Percentiles rank a stretch among this genome's conserved stretches.
Conservation (phyloP, 2,113 vertebrate species). For the Tragelaphus imberbis region DNA sequence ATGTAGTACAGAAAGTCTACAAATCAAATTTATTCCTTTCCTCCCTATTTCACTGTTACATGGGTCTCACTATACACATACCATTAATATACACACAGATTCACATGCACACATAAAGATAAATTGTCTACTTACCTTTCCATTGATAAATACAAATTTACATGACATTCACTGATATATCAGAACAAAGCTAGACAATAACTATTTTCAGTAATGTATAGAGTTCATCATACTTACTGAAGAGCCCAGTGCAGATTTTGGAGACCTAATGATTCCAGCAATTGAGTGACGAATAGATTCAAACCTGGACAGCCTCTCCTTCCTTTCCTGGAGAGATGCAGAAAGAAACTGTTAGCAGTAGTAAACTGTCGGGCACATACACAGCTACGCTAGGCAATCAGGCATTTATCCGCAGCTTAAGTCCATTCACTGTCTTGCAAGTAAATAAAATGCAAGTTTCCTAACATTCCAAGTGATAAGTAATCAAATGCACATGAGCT, state of each 20-base stretch:
- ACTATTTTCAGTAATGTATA: neutral
- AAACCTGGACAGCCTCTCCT: conserved; percentile 93
- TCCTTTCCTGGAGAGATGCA: conserved; percentile 87
- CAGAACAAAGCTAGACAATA: neutral
- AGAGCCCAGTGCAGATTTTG: conserved; percentile 90
- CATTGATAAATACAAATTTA: neutral
- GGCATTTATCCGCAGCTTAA: neutral
- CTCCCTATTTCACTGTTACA: neutral
- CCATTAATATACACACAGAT: neutral
- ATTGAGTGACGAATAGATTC: conserved; percentile 96
- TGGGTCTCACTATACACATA: neutral
- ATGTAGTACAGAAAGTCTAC: neutral
- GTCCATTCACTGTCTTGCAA: neutral
- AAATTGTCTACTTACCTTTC: neutral
- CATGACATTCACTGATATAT: neutral
- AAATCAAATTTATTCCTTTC: neutral
- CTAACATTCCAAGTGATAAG: neutral
- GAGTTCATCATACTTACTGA: conserved; percentile 85
- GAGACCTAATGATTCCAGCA: conserved; percentile 93
- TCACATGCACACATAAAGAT: neutral
- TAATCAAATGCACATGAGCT: neutral
- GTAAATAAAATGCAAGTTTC: conserved; percentile 13
- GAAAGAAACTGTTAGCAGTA: conserved; percentile 43
- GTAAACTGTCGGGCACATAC: neutral
- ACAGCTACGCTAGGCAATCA: neutral